phyloP scores from a whole-genome alignment of 1,140 invertebrate genomes.

The Cydia strobilella region DNA sequence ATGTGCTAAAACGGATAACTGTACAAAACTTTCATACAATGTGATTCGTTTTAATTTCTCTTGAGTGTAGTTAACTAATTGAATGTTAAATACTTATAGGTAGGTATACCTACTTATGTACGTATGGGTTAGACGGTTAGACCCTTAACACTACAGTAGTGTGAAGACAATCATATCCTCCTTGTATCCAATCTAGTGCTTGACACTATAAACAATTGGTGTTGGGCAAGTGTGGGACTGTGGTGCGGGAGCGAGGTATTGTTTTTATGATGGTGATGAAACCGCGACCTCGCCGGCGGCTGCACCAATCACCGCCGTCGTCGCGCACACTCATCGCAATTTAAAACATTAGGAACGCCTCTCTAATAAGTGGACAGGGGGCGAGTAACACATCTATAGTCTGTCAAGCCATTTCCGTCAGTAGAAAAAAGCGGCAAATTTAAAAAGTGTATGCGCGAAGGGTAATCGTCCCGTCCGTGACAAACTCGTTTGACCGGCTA shows the following conservation, averaged over 20 bases:
- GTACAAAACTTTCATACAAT: too few species aligned
- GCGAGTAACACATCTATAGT: background rate
- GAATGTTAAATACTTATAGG: too few species aligned
- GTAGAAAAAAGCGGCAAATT: too few species aligned
- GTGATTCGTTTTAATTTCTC: too few species aligned
- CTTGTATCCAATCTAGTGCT: background rate
- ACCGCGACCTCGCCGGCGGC: slow-evolving; percentile 61
- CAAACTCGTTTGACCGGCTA: too few species aligned
- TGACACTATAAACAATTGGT: slow-evolving; percentile 15
- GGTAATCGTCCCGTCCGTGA: too few species aligned
- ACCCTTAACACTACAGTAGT: background rate
- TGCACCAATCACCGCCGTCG: slow-evolving; percentile 62
- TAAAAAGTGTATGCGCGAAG: too few species aligned
- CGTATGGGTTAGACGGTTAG: too few species aligned
- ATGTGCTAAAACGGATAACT: too few species aligned
- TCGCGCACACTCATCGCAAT: slow-evolving; percentile 66
- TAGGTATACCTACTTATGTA: too few species aligned
- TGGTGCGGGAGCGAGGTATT: slow-evolving; percentile 52
- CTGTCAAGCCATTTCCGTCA: too few species aligned
- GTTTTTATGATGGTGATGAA: slow-evolving; percentile 68
- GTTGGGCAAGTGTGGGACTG: slow-evolving; percentile 26
- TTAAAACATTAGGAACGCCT: slow-evolving; percentile 57
- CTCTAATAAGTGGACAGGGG: slow-evolving; percentile 20
- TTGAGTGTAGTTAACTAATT: too few species aligned
- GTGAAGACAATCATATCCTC: background rate